Percentiles rank a stretch among this genome's conserved stretches.
Conservation (phyloP, 2,797 vertebrate species). For the Channa striata region DNA sequence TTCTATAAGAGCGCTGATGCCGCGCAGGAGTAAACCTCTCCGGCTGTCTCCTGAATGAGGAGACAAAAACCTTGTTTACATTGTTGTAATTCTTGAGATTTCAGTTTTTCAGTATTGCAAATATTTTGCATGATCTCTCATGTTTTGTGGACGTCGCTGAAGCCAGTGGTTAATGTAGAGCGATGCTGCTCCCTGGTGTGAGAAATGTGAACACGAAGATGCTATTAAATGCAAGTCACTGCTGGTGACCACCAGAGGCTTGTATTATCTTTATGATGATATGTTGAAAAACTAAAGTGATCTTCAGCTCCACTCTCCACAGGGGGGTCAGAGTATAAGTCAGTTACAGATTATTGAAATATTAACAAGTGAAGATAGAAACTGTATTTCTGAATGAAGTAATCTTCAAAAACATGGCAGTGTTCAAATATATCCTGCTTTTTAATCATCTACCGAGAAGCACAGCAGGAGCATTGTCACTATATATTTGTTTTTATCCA, state of each 20-base stretch:
- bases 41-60: neutral
- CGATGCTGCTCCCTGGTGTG: slow-evolving; percentile 68
- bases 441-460: neutral
- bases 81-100: neutral
- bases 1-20: neutral
- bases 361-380: slow-evolving; percentile 14
- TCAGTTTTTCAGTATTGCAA: neutral
- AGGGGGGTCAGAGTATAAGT: slow-evolving; percentile 23
- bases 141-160: neutral
- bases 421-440: neutral
- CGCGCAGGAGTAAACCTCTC: neutral
- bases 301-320: slow-evolving; percentile 23
- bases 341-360: slow-evolving; percentile 28
- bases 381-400: slow-evolving; percentile 22
- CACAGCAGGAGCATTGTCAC: neutral
- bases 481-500: slow-evolving; percentile 4
- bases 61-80: neutral
- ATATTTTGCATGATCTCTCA: neutral
- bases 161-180: slow-evolving; percentile 7
- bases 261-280: slow-evolving; percentile 14
- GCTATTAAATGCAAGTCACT: slow-evolving; percentile 11
- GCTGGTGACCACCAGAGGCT: neutral
- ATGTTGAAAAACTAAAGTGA: slow-evolving; percentile 29
- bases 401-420: neutral
- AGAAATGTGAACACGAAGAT: slow-evolving; percentile 12